Evolutionary conservation across 2,888 invertebrate genomes (phyloP), one percentile per base, ranked within the genome.

Genomic region (Saturnia pavonia): DNA sequence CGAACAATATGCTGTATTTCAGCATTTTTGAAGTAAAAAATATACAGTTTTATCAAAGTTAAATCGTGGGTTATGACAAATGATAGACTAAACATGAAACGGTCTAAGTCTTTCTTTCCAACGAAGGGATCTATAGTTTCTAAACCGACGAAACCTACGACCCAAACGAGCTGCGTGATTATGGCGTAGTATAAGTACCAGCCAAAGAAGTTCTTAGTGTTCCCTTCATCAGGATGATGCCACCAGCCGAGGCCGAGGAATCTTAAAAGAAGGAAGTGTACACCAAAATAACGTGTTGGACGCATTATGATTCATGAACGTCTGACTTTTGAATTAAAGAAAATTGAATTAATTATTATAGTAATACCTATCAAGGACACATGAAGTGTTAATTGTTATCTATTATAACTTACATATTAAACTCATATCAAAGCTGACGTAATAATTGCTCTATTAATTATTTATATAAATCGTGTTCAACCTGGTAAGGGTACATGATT

Each of bases 41-140:
- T 83, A 70, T 88, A 93, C 0, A 94, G 78, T 75, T 94, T 94
- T 54, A 93, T 91, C 1, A 90, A 75, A 0, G 94, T 94, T 1
- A 94, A 79, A 69, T 94, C 91, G 73, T 94, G 94, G 0, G 94
- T 94, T 69, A 93, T 89, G 67, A 94, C 94, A 72, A 94, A 94
- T 1, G 94, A 89, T 54, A 94, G 88, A 73, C 91, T 92, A 77
- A 94, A 92, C 94, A 94, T 94, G 74, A 94, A 93, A 60, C 89
- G 82, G 66, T 93, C 93, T 71, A 90, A 75, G 77, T 94, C 92
- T 79, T 92, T 92, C 76, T 91, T 86, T 0, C 93, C 92, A 12
- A 93, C 83, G 69, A 94, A 94, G 0, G 94, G 94, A 74, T 94
- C 92, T 65, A 94, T 90, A 0, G 94, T 90, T 80, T 94, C 94